Base-by-base conservation (phyloP, 2,797 vertebrate genomes). In the Amazonetta brasiliensis region DNA sequence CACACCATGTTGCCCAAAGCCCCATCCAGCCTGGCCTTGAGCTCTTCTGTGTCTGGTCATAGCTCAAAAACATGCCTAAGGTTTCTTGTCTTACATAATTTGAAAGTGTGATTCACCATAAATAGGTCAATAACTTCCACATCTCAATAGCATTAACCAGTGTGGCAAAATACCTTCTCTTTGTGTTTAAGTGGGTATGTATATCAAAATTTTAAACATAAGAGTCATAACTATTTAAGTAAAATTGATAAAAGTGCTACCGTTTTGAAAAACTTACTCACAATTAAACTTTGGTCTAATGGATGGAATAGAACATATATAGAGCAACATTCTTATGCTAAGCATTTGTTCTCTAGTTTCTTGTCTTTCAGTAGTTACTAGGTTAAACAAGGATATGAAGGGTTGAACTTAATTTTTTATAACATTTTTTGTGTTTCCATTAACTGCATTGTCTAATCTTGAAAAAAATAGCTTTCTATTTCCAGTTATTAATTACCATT, bases 161-260 rank as follows among this genome's bases (percentile, higher is more conserved):
- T 54, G 55, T 94, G 69, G 76, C 81, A 85, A 77, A 80, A 43
- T 66, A 44, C 25, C 3, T 73, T 88, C 87, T 88, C 22, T 78
- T 39, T 63, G 13, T 76, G 23, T 60, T 33, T 92, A n/a, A 58
- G 22, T 77, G 55, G 46, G 64, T 62, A 28, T 71, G 74, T 81
- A 12, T 26, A 84, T 84, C 13, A 60, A 74, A 89, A 59, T 35
- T 41, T 83, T 55, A 63, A 56, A 77, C 12, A 6, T 71, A 89
- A 50, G 64, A 80, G 71, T 84, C 56, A 21, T 25, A 92, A 91
- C 23, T 30, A 55, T 86, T 86, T 84, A 64, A 77, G 64, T 60
- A 90, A 92, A 89, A 92, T n/a, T 74, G 81, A 39, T 41, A 44
- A 71, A 87, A 83, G 73, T 92, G 39, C 75, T 93, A 52, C 39